phyloP scores from a whole-genome alignment of 2,797 vertebrate species.

The Danio aesculapii region DNA sequence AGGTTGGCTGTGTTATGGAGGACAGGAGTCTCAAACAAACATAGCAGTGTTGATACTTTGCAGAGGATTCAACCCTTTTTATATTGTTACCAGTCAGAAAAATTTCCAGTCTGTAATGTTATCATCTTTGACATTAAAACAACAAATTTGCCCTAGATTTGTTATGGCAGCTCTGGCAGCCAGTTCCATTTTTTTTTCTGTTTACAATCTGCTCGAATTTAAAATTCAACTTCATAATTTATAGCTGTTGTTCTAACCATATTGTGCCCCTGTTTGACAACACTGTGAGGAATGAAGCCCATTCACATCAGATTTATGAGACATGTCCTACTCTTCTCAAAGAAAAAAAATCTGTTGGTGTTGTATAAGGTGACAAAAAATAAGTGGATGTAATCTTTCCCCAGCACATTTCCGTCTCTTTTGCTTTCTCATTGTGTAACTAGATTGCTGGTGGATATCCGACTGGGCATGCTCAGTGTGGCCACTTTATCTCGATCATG shows the following conservation, averaged over 20 bases:
- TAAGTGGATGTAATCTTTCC: slow-evolving; percentile 14
- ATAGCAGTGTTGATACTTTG: not conserved
- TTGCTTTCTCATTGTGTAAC: slow-evolving; percentile 7
- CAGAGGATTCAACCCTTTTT: not conserved
- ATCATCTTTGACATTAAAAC: slow-evolving; percentile 22
- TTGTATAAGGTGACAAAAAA: not conserved
- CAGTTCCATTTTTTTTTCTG: not conserved
- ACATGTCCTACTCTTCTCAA: not conserved
- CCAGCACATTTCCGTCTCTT: not conserved
- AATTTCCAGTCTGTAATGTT: not conserved
- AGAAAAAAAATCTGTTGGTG: not conserved
- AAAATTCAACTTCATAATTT: slow-evolving; percentile 11
- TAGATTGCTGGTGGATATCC: not conserved
- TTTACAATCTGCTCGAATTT: slow-evolving; percentile 27
- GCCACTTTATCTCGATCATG: not conserved
- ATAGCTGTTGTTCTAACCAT: slow-evolving; percentile 13
- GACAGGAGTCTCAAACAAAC: not conserved
- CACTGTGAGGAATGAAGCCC: not conserved
- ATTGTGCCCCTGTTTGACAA: not conserved
- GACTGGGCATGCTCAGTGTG: not conserved
- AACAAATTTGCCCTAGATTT: slow-evolving; percentile 45
- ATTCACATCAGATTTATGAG: not conserved
- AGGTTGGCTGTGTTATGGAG: not conserved
- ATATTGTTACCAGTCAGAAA: not conserved
- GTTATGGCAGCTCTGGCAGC: not conserved